Evolutionary conservation across 2,113 vertebrate species (phyloP).

Genomic region (Aphyosemion australe): DNA sequence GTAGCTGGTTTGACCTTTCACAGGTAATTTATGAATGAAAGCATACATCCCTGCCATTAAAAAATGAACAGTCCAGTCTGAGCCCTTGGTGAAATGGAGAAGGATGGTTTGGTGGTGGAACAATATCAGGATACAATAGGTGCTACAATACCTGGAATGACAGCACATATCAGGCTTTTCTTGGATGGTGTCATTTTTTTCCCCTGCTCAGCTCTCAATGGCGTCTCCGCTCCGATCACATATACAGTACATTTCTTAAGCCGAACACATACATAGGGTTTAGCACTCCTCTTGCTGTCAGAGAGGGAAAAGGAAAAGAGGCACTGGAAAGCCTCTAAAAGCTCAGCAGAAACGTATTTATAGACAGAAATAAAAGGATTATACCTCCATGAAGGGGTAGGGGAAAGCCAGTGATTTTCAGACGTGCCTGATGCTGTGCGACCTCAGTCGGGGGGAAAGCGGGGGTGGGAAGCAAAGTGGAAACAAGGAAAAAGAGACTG

Average conservation of each 20-base stretch:
- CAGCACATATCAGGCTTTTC: constrained; percentile 10
- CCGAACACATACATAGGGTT: constrained; percentile 37
- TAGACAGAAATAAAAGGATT: constrained; percentile 76
- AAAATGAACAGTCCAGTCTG: constrained; percentile 7
- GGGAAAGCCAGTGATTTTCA: constrained; percentile 61
- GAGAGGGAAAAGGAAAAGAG: constrained; percentile 8
- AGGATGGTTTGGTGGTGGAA: too few relatives aligned
- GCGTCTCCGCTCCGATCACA: constrained; percentile 38
- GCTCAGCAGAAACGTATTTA: constrained; percentile 77
- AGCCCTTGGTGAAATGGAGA: not conserved
- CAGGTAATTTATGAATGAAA: constrained; percentile 28
- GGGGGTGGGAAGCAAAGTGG: not conserved
- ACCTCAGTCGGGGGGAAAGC: constrained; percentile 14
- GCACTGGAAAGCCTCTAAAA: constrained; percentile 60
- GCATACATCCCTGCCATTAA: constrained; percentile 13
- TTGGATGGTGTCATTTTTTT: constrained; percentile 1
- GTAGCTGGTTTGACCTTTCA: constrained; percentile 10
- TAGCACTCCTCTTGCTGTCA: constrained; percentile 52
- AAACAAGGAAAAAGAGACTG: constrained; percentile 15
- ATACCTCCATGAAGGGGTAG: constrained; percentile 69
- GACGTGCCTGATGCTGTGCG: constrained; percentile 54
- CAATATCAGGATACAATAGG: not conserved
- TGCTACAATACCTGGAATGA: not conserved
- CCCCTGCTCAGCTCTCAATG: constrained; percentile 24
- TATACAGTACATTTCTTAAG: constrained; percentile 39